Percentiles rank a stretch among this genome's conserved stretches.
Evolutionary conservation across 2,888 invertebrate genomes (phyloP).

Genomic region (Plagiodera versicolora): DNA sequence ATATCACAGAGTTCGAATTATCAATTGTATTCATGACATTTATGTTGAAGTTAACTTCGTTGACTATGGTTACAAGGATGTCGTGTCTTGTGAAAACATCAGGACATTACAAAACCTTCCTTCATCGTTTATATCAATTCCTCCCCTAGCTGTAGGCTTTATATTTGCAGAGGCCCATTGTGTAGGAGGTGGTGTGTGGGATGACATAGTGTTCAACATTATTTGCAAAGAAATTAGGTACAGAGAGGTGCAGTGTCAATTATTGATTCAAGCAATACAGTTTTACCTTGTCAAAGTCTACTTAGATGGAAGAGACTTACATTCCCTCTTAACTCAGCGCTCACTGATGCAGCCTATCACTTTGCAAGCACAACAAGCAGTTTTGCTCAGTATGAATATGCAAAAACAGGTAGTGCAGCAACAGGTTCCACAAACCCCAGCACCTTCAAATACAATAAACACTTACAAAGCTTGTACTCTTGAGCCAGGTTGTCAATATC

Average conservation of each 20-base stretch:
- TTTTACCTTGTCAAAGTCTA: slow-evolving; percentile 52
- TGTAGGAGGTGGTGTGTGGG: slow-evolving; percentile 57
- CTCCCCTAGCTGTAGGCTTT: slow-evolving; percentile 64
- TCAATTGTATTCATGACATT: slow-evolving; percentile 48
- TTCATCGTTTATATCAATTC: slow-evolving; percentile 52
- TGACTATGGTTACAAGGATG: slow-evolving; percentile 68
- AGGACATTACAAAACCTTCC: slow-evolving; percentile 62
- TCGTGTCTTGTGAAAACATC: slow-evolving; percentile 62
- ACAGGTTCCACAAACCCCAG: background rate
- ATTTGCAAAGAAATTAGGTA: slow-evolving; percentile 54
- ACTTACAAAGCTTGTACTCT: slow-evolving; percentile 61
- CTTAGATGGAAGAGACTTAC: slow-evolving; percentile 54
- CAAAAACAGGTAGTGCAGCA: slow-evolving; percentile 43
- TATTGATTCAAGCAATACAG: slow-evolving; percentile 48
- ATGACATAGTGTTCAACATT: slow-evolving; percentile 49
- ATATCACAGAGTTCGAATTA: slow-evolving; percentile 67
- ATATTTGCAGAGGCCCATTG: slow-evolving; percentile 60
- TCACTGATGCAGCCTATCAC: slow-evolving; percentile 57
- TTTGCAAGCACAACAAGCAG: slow-evolving; percentile 57
- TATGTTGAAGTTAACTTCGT: slow-evolving; percentile 66
- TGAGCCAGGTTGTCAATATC: slow-evolving; percentile 62
- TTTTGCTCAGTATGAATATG: slow-evolving; percentile 50
- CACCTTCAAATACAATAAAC: slow-evolving; percentile 19
- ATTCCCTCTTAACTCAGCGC: slow-evolving; percentile 55
- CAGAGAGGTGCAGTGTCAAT: slow-evolving; percentile 49